Percentiles rank a stretch among this genome's conserved stretches.
phyloP scores from a whole-genome alignment of 1,140 invertebrate genomes.

The Drosophila ambigua region DNA sequence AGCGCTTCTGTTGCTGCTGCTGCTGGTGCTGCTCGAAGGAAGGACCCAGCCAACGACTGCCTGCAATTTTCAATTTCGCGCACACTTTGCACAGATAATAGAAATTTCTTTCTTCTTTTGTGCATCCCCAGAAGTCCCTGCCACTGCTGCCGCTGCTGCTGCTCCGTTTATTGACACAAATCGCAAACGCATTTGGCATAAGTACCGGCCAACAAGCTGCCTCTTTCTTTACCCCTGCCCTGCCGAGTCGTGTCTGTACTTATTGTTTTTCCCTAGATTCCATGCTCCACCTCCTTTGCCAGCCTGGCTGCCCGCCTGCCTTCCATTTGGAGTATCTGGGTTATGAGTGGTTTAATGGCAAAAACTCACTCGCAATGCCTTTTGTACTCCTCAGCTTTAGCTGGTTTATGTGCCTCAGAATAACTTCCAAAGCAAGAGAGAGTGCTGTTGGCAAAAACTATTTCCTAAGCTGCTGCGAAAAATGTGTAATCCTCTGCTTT shows the following conservation, averaged over 20 bases:
- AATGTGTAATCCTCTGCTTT: slow-evolving; percentile 38
- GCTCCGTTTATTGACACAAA: slow-evolving; percentile 77
- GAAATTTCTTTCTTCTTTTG: slow-evolving; percentile 70
- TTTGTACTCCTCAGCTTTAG: slow-evolving; percentile 52
- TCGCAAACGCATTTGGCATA: slow-evolving; percentile 81
- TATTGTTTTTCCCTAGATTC: slow-evolving; percentile 38
- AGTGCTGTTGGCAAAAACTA: slow-evolving; percentile 30
- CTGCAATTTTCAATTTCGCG: slow-evolving; percentile 80
- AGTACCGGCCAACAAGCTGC: slow-evolving; percentile 65
- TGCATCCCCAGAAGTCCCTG: slow-evolving; percentile 17
- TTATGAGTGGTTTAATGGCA: slow-evolving; percentile 79
- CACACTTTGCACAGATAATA: slow-evolving; percentile 81
- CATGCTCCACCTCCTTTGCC: neutral
- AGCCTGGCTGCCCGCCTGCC: neutral
- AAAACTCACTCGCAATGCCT: slow-evolving; percentile 33
- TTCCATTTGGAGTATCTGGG: slow-evolving; percentile 58
- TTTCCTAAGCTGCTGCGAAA: slow-evolving; percentile 47
- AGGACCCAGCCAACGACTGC: slow-evolving; percentile 18
- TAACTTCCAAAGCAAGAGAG: slow-evolving; percentile 13
- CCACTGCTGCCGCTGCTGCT: slow-evolving; percentile 37
- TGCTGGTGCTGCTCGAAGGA: neutral
- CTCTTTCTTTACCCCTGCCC: slow-evolving; percentile 2
- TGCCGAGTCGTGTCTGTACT: slow-evolving; percentile 22
- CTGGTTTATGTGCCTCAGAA: slow-evolving; percentile 7
- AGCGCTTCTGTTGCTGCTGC: slow-evolving; percentile 24